A percentile compares a stretch with the other conserved stretches of the same genome.
Conservation (phyloP, 2,113 vertebrate species). For the Sula dactylatra region DNA sequence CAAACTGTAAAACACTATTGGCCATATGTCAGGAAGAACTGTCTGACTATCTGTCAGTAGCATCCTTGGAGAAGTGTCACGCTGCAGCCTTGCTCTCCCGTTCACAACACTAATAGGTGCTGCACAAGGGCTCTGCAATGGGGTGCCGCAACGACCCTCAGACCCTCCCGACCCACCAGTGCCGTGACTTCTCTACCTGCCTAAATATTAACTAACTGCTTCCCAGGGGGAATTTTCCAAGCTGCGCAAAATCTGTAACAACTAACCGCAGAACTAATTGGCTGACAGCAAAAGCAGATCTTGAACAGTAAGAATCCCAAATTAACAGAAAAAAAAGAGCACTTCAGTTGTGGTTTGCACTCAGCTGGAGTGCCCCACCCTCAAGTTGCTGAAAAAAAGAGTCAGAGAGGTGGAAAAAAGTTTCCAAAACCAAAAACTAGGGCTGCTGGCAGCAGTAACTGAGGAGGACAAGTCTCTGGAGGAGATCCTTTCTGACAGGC, state of each 20-base stretch:
- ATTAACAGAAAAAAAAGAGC: neutral
- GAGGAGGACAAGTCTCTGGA: neutral
- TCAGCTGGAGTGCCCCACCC: neutral
- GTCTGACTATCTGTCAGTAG: neutral
- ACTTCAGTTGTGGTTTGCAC: neutral
- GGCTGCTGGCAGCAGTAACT: neutral
- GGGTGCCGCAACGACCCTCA: neutral
- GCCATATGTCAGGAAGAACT: neutral
- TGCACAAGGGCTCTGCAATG: neutral
- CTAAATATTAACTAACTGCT: neutral
- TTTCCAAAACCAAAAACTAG: neutral
- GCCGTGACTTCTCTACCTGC: neutral
- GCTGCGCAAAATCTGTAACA: neutral
- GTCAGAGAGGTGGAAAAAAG: neutral
- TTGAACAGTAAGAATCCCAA: neutral
- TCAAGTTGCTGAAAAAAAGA: neutral
- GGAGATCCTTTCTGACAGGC: neutral
- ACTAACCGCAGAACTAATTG: neutral
- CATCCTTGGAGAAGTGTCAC: accelerated
- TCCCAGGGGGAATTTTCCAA: neutral
- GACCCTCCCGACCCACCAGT: neutral
- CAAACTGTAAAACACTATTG: neutral
- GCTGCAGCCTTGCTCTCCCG: neutral
- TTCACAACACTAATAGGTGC: neutral
- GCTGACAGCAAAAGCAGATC: neutral